phyloP scores from a whole-genome alignment of 53 echinoderm and acorn worm species.

The Actinopyga echinites region DNA sequence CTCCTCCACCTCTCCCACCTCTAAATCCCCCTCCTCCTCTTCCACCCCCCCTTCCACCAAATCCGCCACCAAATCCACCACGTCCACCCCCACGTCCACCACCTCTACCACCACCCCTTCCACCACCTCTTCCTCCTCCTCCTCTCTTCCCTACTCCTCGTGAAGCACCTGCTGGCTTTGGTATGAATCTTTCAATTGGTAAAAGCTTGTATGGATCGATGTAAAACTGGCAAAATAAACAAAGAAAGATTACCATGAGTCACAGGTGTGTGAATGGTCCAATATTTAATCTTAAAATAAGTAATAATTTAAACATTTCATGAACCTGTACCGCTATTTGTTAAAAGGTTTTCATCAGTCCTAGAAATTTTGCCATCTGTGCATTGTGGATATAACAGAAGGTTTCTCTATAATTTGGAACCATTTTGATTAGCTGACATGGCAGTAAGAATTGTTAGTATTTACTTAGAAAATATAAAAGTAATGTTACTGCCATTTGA shows the following conservation, averaged over 20 bases:
- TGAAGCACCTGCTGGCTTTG: conserved; percentile 57
- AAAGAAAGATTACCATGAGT: background rate
- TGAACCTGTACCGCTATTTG: no score
- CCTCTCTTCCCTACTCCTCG: conserved; percentile 67
- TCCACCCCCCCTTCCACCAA: background rate
- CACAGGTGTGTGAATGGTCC: background rate
- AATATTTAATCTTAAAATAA: no score
- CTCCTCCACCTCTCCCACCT: conserved; percentile 13
- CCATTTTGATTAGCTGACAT: no score
- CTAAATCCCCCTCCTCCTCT: background rate
- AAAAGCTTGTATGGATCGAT: conserved; percentile 93
- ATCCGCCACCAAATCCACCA: conserved; percentile 41
- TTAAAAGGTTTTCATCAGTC: no score
- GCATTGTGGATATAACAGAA: no score
- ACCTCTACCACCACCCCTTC: conserved; percentile 45
- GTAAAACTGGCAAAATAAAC: conserved; percentile 59
- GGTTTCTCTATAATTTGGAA: no score
- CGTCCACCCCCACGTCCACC: conserved; percentile 40
- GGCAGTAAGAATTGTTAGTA: no score
- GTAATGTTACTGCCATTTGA: no score
- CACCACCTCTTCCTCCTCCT: conserved; percentile 40
- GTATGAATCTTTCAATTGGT: conserved; percentile 83
- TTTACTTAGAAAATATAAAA: no score
- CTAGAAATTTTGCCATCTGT: no score
- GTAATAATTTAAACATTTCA: no score